Conservation (phyloP, 2,113 vertebrate genomes). For the Kobus ellipsiprymnus region DNA sequence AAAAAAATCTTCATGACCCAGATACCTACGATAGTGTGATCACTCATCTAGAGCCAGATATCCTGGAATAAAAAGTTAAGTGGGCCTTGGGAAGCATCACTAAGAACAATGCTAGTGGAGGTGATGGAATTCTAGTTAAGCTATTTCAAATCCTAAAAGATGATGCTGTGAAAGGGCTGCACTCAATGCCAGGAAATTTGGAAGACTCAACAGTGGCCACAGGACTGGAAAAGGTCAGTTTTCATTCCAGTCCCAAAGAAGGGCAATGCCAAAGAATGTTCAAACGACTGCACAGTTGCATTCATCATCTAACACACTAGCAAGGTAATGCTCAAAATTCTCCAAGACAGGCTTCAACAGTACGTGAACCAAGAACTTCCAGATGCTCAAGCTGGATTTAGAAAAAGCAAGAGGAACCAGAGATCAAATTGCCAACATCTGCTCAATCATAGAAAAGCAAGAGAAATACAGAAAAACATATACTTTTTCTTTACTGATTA, state of each 20-base stretch:
- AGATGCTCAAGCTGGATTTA: neutral
- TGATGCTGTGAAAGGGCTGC: neutral
- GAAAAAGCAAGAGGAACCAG: neutral
- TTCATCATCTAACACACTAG: neutral
- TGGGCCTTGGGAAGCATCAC: neutral
- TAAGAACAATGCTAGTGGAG: neutral
- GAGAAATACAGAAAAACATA: neutral
- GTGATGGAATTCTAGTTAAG: neutral
- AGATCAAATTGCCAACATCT: neutral
- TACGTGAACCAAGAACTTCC: neutral
- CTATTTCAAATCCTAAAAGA: neutral
- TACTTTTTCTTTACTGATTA: neutral
- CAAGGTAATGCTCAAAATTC: neutral
- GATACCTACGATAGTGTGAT: neutral
- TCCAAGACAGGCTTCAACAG: neutral
- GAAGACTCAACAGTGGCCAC: neutral
- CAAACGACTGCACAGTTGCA: neutral
- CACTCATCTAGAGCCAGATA: neutral
- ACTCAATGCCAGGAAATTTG: neutral
- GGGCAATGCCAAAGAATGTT: neutral
- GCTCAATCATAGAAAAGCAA: neutral
- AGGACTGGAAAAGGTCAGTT: neutral
- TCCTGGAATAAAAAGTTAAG: neutral
- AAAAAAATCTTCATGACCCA: neutral
- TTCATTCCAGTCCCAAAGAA: neutral